Evolutionary conservation across 2,797 vertebrate genomes (phyloP).

Genomic region (Thunnus albacares): DNA sequence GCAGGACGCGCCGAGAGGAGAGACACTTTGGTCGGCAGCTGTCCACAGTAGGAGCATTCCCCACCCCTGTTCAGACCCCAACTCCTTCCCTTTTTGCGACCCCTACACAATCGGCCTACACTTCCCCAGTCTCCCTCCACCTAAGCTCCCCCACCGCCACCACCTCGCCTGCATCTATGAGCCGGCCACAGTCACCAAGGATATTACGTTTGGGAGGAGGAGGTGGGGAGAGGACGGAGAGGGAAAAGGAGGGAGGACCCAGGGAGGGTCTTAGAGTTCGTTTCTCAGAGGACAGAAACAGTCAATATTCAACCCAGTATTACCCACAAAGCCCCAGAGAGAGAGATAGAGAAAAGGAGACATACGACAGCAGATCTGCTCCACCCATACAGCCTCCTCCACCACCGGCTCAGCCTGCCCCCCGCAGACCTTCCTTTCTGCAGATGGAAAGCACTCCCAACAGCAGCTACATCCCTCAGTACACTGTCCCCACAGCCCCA

Average conservation of each 20-base stretch:
- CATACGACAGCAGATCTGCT: slow-evolving; percentile 85
- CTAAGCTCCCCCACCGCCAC: slow-evolving; percentile 80
- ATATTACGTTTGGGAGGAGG: slow-evolving; percentile 82
- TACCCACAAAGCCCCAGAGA: slow-evolving; percentile 77
- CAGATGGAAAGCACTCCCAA: slow-evolving; percentile 82
- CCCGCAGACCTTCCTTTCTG: slow-evolving; percentile 84
- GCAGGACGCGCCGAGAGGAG: slow-evolving; percentile 85
- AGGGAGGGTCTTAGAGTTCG: slow-evolving; percentile 85
- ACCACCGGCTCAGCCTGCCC: slow-evolving; percentile 78
- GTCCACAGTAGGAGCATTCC: slow-evolving; percentile 83
- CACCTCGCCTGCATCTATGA: slow-evolving; percentile 81
- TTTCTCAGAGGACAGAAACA: slow-evolving; percentile 84
- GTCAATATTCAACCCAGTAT: slow-evolving; percentile 78
- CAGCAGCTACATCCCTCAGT: slow-evolving; percentile 80
- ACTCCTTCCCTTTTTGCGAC: slow-evolving; percentile 84
- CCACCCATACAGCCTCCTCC: slow-evolving; percentile 77
- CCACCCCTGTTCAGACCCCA: slow-evolving; percentile 80
- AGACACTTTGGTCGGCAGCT: slow-evolving; percentile 87
- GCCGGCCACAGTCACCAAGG: slow-evolving; percentile 85
- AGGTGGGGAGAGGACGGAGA: slow-evolving; percentile 73
- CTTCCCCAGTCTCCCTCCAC: slow-evolving; percentile 82
- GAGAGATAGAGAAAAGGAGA: slow-evolving; percentile 77
- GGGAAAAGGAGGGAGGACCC: slow-evolving; percentile 74
- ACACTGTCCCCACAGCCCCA: slow-evolving; percentile 78
- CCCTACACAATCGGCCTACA: slow-evolving; percentile 82